These are phyloP conservation scores for Scortum barcoo DNA, from an alignment of 2,113 vertebrate genomes.

Conservation along the genomic window DNA sequence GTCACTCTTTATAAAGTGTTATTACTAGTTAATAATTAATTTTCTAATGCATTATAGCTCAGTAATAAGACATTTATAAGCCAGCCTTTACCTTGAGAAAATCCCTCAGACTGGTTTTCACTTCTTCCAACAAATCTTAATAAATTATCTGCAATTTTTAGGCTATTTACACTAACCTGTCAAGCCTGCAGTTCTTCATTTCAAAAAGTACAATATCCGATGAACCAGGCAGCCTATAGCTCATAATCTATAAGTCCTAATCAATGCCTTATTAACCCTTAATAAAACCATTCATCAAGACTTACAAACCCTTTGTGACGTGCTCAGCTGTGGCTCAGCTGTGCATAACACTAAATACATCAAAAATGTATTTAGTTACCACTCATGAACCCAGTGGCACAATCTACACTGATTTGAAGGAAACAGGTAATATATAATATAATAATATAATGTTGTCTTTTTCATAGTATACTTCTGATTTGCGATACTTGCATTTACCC, in stretches of 20 bases:
- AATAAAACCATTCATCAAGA: neutral
- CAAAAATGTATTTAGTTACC: neutral
- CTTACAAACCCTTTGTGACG: neutral
- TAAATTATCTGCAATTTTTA: neutral
- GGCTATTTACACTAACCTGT: neutral
- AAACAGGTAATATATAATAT: no score
- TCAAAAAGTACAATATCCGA: neutral
- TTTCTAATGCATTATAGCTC: neutral
- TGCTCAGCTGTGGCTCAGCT: no score
- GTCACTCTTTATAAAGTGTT: neutral
- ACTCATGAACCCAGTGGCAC: neutral
- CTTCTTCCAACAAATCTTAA: neutral
- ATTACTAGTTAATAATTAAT: neutral
- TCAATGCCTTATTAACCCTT: neutral
- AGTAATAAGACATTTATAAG: neutral
- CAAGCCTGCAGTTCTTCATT: neutral
- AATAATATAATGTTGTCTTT: no score
- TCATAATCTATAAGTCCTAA: neutral
- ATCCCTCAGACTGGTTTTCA: neutral
- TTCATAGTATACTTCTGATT: no score
- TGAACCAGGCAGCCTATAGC: neutral
- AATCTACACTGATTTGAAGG: no score
- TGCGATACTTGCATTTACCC: no score
- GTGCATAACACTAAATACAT: neutral
- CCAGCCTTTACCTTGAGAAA: neutral